Conservation (phyloP, 64 coral and sea anemone genomes). For the Montipora cactus region DNA sequence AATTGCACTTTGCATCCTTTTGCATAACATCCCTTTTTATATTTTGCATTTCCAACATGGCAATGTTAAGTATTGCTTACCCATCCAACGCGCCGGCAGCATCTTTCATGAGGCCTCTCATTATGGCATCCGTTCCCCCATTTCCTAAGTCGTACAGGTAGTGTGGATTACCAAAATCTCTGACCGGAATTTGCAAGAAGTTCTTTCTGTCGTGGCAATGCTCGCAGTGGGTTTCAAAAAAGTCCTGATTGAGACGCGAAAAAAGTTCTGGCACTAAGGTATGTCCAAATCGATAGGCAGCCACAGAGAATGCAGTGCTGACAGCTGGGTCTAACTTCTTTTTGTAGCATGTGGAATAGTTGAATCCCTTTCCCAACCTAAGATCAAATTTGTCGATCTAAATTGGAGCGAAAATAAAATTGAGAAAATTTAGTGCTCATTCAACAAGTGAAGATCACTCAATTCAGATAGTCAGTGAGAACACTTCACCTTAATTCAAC, state of each 20-base stretch:
- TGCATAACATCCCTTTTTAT: too few species aligned
- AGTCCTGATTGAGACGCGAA: background rate
- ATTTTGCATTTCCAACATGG: too few species aligned
- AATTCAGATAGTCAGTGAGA: background rate
- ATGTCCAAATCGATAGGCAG: constrained; percentile 82
- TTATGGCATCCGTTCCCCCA: constrained; percentile 48
- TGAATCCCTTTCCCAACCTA: background rate
- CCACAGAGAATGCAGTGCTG: constrained; percentile 33
- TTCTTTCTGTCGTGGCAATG: background rate
- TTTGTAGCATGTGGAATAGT: constrained; percentile 36
- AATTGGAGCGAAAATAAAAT: background rate
- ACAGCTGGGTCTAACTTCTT: background rate
- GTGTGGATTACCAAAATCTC: constrained; percentile 8
- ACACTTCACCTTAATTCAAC: too few species aligned
- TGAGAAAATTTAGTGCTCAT: background rate
- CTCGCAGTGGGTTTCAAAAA: constrained; percentile 13
- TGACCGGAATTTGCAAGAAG: background rate
- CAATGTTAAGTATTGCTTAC: background rate
- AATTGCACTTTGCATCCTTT: too few species aligned
- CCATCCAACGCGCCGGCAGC: constrained; percentile 11
- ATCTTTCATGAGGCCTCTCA: constrained; percentile 33
- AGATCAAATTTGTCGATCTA: background rate
- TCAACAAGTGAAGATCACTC: background rate
- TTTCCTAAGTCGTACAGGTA: constrained; percentile 44
- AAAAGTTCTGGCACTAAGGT: constrained; percentile 43